phyloP scores from a whole-genome alignment of 2,113 vertebrate genomes.

The Mobula birostris region DNA sequence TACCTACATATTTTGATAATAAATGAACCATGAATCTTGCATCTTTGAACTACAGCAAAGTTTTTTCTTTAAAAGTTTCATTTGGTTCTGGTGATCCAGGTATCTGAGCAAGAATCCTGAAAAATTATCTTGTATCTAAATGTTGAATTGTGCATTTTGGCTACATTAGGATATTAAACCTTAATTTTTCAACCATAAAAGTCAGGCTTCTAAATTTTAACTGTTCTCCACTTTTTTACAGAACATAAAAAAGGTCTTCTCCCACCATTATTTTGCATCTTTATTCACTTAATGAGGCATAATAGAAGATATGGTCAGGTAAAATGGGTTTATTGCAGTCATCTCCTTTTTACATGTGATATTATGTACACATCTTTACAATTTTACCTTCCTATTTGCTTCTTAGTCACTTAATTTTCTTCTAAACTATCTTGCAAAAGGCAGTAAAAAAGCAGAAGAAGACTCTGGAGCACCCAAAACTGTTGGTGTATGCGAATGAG shows the following conservation, averaged over 20 bases:
- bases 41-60: neutral
- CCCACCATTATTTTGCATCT: too few relatives aligned
- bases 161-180: neutral
- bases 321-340: neutral
- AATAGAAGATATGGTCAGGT: neutral
- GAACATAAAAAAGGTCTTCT: neutral
- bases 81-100: neutral
- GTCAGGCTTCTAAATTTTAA: neutral
- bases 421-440: neutral
- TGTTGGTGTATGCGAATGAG: neutral
- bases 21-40: too few relatives aligned
- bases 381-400: neutral
- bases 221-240: neutral
- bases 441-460: neutral
- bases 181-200: neutral
- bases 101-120: neutral
- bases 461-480: neutral
- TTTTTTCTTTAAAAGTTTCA: too few relatives aligned
- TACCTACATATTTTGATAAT: too few relatives aligned
- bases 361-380: neutral
- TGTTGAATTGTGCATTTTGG: neutral
- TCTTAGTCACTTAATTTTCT: neutral
- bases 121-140: neutral
- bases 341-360: neutral
- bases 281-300: neutral